Conservation (phyloP, 35 echinoderm and acorn worm species). For the Apostichopus californicus region DNA sequence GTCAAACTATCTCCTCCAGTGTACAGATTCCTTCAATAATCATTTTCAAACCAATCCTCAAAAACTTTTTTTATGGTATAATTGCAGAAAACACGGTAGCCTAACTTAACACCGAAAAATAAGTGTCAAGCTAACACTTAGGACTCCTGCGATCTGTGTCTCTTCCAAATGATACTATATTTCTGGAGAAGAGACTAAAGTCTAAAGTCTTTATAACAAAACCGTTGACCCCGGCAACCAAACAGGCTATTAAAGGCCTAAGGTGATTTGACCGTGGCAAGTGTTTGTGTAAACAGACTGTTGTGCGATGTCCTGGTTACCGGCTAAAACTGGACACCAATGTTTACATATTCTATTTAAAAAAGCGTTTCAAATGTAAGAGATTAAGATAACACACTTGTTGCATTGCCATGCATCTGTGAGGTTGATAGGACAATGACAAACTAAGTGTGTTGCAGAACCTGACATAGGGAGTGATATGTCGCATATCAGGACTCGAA, state of each 20-base stretch:
- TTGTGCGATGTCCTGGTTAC: not conserved
- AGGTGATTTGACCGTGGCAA: not conserved
- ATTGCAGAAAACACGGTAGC: too few species aligned
- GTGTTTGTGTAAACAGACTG: not conserved
- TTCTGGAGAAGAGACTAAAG: not conserved
- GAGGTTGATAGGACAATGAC: not conserved
- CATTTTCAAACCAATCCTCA: too few species aligned
- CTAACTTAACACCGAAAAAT: too few species aligned
- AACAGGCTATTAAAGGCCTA: not conserved
- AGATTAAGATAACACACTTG: not conserved
- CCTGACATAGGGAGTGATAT: not conserved
- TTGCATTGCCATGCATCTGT: not conserved
- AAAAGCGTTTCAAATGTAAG: not conserved
- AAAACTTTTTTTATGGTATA: too few species aligned
- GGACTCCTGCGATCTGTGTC: too few species aligned
- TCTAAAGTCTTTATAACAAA: not conserved
- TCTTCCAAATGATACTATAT: not conserved
- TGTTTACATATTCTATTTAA: constrained; percentile 38
- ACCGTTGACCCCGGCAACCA: not conserved
- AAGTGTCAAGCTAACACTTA: too few species aligned
- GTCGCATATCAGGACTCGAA: too few species aligned
- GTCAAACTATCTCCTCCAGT: too few species aligned
- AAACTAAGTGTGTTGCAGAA: not conserved
- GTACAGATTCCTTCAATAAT: too few species aligned
- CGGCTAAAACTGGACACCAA: not conserved